Evolutionary conservation across 2,888 invertebrate species (phyloP).

Genomic region (Linnaemya tessellans): DNA sequence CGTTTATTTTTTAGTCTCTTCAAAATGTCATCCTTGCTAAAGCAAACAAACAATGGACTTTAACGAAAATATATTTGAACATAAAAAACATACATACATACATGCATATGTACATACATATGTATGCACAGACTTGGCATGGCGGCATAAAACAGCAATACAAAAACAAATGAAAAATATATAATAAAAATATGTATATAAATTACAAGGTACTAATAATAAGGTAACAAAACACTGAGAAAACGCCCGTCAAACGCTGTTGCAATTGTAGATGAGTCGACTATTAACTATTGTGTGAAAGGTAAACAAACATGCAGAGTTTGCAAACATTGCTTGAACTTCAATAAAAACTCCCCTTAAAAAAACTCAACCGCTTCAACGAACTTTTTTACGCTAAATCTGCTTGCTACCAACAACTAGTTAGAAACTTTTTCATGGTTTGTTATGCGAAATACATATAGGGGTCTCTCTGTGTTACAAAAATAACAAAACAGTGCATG

Average conservation of each 20-base stretch:
- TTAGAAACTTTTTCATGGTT: conserved; percentile 53
- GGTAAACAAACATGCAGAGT: conserved; percentile 71
- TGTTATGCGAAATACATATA: conserved; percentile 53
- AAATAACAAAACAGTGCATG: conserved; percentile 40
- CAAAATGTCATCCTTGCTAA: conserved; percentile 50
- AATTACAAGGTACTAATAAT: conserved; percentile 71
- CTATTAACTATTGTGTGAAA: conserved; percentile 70
- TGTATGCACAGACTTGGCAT: conserved; percentile 18
- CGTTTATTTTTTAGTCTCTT: conserved; percentile 35
- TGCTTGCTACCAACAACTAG: conserved; percentile 36
- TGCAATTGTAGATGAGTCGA: conserved; percentile 33
- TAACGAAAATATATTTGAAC: conserved; percentile 37
- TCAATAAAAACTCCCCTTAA: conserved; percentile 34
- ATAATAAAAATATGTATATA: conserved; percentile 49
- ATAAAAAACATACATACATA: conserved; percentile 26
- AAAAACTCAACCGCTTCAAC: conserved; percentile 41
- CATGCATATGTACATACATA: background rate
- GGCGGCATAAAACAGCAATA: conserved; percentile 50
- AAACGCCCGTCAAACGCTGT: conserved; percentile 54
- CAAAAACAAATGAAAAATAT: conserved; percentile 32
- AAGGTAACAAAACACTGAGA: conserved; percentile 68
- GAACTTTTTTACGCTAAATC: conserved; percentile 25
- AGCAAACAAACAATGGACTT: conserved; percentile 58
- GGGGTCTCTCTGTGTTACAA: conserved; percentile 28
- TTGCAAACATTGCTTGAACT: conserved; percentile 58